Percentiles rank a stretch among this genome's conserved stretches.
Conservation (phyloP, 2,797 vertebrate species). For the Apogon hyalosoma region DNA sequence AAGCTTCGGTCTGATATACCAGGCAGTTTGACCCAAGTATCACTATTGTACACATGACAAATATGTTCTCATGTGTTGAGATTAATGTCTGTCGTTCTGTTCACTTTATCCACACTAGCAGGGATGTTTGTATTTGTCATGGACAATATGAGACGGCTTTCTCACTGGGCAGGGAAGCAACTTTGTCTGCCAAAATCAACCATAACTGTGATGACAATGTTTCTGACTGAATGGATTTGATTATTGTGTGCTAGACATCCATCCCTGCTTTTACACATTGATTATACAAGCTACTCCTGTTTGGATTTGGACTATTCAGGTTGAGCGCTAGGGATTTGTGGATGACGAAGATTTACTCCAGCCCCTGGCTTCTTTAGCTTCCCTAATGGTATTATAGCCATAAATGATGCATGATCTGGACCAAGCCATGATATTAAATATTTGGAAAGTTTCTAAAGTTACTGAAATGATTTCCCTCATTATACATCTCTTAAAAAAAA, state of each 20-base stretch:
- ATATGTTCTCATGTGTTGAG: background rate
- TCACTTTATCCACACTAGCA: conserved; percentile 6
- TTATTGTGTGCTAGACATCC: background rate
- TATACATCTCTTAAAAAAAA: conserved; percentile 10
- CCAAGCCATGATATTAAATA: conserved; percentile 25
- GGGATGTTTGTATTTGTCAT: conserved; percentile 19
- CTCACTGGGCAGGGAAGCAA: background rate
- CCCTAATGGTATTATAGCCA: conserved; percentile 11
- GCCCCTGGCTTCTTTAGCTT: conserved; percentile 24
- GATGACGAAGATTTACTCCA: conserved; percentile 19
- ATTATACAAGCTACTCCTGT: background rate
- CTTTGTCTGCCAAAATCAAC: conserved; percentile 2
- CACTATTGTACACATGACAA: too few species aligned
- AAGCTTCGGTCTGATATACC: background rate
- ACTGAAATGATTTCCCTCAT: conserved; percentile 20
- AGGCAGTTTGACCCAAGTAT: too few species aligned
- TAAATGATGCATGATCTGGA: conserved; percentile 30
- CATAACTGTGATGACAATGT: background rate
- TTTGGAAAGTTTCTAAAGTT: conserved; percentile 17
- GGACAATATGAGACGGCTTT: background rate
- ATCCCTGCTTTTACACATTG: background rate
- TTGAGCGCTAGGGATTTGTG: background rate
- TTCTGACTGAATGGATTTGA: conserved; percentile 15
- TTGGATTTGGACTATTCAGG: background rate
- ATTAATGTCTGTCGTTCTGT: conserved; percentile 12